Percentiles rank a stretch among this genome's conserved stretches.
Evolutionary conservation across 2,888 invertebrate genomes (phyloP).

Genomic region (Melipona bicolor): DNA sequence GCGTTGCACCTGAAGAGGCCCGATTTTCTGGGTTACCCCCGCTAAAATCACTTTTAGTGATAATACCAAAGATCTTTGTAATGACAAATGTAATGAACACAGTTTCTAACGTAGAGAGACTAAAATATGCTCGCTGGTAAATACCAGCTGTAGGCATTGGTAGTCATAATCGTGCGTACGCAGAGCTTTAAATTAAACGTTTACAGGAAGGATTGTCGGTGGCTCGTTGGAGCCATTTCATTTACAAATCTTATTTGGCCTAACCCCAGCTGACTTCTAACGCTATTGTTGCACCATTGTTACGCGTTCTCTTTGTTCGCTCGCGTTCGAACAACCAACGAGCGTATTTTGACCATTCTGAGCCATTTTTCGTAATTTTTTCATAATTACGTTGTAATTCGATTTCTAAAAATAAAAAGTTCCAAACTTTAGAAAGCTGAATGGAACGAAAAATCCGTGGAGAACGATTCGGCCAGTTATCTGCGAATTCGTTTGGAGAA

Average conservation of each 20-base stretch:
- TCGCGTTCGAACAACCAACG: neutral
- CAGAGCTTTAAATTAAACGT: constrained; percentile 4
- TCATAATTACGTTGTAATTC: too few species aligned
- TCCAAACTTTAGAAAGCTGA: too few species aligned
- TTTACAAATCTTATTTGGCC: constrained; percentile 4
- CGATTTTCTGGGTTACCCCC: too few species aligned
- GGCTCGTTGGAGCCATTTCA: neutral
- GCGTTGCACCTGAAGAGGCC: too few species aligned
- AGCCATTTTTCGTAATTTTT: too few species aligned
- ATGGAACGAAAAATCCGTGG: neutral
- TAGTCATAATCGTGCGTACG: neutral
- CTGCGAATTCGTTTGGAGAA: neutral
- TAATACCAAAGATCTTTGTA: too few species aligned
- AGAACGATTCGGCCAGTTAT: neutral
- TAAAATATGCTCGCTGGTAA: neutral
- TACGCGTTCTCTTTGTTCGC: neutral
- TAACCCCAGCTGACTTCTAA: neutral
- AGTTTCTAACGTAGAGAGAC: neutral
- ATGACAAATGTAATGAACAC: too few species aligned
- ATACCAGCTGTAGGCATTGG: neutral
- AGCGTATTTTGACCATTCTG: neutral
- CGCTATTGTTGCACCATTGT: neutral
- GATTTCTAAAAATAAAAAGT: too few species aligned
- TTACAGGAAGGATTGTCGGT: neutral
- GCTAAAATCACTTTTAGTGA: too few species aligned